Conservation (phyloP, 2,113 vertebrate genomes). For the Pluvianellus socialis region DNA sequence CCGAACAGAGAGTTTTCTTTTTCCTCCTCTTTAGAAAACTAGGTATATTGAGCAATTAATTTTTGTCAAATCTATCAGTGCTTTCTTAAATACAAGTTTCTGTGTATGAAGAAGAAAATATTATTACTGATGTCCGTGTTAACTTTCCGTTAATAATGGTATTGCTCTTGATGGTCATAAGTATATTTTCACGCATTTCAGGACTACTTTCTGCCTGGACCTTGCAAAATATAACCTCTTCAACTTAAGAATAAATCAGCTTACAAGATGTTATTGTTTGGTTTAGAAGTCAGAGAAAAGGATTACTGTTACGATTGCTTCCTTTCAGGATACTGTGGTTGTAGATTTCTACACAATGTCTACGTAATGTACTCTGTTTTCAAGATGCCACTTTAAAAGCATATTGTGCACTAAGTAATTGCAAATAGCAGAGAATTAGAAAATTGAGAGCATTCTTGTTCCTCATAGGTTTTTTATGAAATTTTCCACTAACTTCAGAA, state of each 20-base stretch:
- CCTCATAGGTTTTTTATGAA: neutral
- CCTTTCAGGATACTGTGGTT: neutral
- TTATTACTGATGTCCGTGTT: neutral
- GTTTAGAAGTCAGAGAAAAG: neutral
- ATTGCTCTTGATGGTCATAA: neutral
- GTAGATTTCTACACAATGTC: neutral
- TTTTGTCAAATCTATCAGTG: neutral
- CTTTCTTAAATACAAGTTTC: neutral
- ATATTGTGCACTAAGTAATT: neutral
- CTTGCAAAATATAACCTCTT: neutral
- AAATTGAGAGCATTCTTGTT: neutral
- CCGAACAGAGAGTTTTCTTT: neutral
- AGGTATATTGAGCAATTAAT: neutral
- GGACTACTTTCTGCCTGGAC: neutral
- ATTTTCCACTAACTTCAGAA: neutral
- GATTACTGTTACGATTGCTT: neutral
- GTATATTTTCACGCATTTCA: neutral
- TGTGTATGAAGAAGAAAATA: neutral
- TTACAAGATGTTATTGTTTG: neutral
- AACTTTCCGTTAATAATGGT: neutral
- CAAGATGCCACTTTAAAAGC: constrained; percentile 4
- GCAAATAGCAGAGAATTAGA: neutral
- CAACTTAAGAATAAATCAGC: neutral
- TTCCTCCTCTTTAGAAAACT: neutral
- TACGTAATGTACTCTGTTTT: neutral